Conservation (phyloP, 2,797 vertebrate genomes). For the Acipenser oxyrinchus region DNA sequence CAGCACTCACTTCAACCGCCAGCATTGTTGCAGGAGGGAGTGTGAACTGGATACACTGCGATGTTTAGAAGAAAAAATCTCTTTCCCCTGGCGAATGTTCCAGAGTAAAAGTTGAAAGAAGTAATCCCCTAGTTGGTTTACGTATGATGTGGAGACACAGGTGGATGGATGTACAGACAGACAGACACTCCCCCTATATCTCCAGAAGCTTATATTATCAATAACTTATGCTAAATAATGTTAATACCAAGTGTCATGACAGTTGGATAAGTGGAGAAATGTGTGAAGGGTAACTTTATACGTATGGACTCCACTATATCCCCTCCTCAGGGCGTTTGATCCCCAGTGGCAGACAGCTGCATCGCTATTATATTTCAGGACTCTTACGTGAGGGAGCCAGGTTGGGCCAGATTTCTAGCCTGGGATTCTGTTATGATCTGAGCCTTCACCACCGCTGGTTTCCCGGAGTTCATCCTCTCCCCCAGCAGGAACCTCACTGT, state of each 20-base stretch:
- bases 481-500: constrained; percentile 84
- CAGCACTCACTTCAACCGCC: too few species aligned
- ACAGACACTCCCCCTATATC: too few species aligned
- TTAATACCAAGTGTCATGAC: background rate
- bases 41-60: too few species aligned
- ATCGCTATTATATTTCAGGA: background rate
- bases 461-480: constrained; percentile 64
- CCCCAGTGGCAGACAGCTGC: background rate
- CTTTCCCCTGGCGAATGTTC: too few species aligned
- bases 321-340: constrained; percentile 14
- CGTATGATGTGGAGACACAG: too few species aligned
- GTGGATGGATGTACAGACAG: too few species aligned
- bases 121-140: too few species aligned
- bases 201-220: too few species aligned
- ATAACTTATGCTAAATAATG: too few species aligned
- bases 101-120: too few species aligned
- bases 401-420: constrained; percentile 66
- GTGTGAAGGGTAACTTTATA: background rate
- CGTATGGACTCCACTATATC: constrained; percentile 16
- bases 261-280: background rate
- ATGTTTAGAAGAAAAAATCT: too few species aligned
- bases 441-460: constrained; percentile 71
- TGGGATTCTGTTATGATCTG: constrained; percentile 89
- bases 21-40: too few species aligned
- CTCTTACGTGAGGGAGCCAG: constrained; percentile 43